Evolutionary conservation across 2,113 vertebrate species (phyloP).

Genomic region (Phyllopteryx taeniolatus): DNA sequence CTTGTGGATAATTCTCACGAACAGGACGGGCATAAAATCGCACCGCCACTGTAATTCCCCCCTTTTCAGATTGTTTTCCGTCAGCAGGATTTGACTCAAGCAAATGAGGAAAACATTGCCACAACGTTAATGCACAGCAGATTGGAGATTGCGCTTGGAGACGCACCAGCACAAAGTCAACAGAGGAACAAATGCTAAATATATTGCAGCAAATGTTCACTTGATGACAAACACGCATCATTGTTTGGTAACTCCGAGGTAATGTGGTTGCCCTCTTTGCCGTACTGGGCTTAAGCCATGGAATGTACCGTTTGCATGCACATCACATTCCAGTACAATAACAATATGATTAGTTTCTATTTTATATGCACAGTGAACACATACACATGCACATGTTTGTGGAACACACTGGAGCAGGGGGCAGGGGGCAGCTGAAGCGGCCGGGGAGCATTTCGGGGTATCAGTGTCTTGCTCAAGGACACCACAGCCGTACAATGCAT

Average conservation of each 20-base stretch:
- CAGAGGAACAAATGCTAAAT: not conserved
- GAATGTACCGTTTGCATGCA: too few species aligned
- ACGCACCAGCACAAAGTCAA: not conserved
- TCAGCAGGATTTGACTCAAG: not conserved
- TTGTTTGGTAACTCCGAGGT: not conserved
- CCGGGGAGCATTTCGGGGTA: too few species aligned
- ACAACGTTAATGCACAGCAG: not conserved
- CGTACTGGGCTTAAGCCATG: too few species aligned
- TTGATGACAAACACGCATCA: not conserved
- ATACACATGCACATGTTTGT: too few species aligned
- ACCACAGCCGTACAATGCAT: too few species aligned
- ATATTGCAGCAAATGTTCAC: not conserved
- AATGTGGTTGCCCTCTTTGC: not conserved
- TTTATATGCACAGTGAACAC: too few species aligned
- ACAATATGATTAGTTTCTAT: too few species aligned
- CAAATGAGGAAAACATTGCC: not conserved
- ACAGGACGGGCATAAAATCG: not conserved
- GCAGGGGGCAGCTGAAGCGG: too few species aligned
- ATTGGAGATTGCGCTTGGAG: slow-evolving; percentile 1
- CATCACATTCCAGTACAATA: too few species aligned
- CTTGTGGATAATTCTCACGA: not conserved
- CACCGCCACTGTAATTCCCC: not conserved
- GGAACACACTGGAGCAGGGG: too few species aligned
- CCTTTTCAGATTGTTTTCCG: slow-evolving; percentile 1
- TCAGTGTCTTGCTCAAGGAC: too few species aligned